Percentiles rank a stretch among this genome's conserved stretches.
These are phyloP conservation scores for Cerastoderma edule DNA, from an alignment of 2,888 invertebrate genomes.

Conservation along the genomic window DNA sequence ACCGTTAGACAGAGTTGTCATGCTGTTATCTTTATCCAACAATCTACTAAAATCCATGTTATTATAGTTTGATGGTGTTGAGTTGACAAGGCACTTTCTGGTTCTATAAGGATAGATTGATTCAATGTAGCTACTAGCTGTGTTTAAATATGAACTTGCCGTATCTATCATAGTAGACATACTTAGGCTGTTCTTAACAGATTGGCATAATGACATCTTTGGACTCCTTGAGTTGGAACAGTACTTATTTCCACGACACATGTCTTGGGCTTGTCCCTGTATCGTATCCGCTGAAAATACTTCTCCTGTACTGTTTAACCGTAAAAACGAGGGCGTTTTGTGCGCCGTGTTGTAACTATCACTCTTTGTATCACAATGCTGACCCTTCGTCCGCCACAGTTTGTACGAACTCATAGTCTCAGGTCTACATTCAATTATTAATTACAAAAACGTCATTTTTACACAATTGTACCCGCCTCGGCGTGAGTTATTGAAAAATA, in stretches of 20 bases:
- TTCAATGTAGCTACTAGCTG: slow-evolving; percentile 40
- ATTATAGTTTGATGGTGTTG: neutral
- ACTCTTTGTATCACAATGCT: neutral
- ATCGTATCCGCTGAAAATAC: slow-evolving; percentile 46
- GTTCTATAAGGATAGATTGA: slow-evolving; percentile 23
- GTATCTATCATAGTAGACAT: slow-evolving; percentile 36
- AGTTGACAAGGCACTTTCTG: slow-evolving; percentile 3
- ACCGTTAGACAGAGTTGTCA: neutral
- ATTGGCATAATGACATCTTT: neutral
- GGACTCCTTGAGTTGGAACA: neutral
- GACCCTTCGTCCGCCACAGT: slow-evolving; percentile 12
- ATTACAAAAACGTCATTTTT: neutral
- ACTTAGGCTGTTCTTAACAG: slow-evolving; percentile 26
- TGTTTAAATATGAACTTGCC: slow-evolving; percentile 40
- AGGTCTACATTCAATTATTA: neutral
- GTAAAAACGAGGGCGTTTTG: slow-evolving; percentile 49
- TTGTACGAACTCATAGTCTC: slow-evolving; percentile 31
- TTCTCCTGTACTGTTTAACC: slow-evolving; percentile 70
- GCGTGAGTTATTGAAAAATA: neutral
- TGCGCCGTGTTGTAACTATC: slow-evolving; percentile 6
- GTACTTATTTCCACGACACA: neutral
- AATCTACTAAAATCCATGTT: neutral
- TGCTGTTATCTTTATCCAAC: neutral
- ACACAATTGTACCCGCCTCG: neutral
- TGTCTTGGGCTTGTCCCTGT: neutral